Evolutionary conservation across 2,113 vertebrate genomes (phyloP).

Genomic region (Sinosuthora webbiana): DNA sequence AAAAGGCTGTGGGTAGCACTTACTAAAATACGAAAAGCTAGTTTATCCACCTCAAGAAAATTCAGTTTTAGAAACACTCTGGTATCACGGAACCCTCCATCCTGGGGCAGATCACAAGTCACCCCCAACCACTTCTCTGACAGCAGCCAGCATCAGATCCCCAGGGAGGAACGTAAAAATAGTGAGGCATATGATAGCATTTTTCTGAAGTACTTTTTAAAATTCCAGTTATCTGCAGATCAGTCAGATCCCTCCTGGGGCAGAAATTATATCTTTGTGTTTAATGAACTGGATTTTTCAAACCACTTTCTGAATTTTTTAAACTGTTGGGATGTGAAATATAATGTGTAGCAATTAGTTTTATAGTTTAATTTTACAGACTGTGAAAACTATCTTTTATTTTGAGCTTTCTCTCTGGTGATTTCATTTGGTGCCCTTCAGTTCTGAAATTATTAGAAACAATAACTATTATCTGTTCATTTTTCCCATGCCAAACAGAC

Average conservation of each 20-base stretch:
- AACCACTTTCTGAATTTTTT: neutral
- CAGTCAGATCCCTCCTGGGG: neutral
- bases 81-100: neutral
- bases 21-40: neutral
- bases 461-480: neutral
- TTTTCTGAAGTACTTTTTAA: neutral
- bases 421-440: neutral
- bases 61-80: neutral
- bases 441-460: neutral
- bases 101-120: neutral
- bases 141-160: neutral
- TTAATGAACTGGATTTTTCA: slow-evolving; percentile 7
- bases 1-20: neutral
- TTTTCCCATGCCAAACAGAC: neutral
- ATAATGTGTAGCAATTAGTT: neutral
- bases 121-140: neutral
- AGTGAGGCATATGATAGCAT: neutral
- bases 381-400: neutral
- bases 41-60: neutral
- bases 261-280: neutral
- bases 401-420: neutral
- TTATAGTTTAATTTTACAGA: neutral
- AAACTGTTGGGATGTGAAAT: neutral
- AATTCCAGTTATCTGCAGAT: neutral
- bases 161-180: neutral